Percentiles rank a stretch among this genome's conserved stretches.
Evolutionary conservation across 2,797 vertebrate genomes (phyloP).

Genomic region (Salmo trutta): DNA sequence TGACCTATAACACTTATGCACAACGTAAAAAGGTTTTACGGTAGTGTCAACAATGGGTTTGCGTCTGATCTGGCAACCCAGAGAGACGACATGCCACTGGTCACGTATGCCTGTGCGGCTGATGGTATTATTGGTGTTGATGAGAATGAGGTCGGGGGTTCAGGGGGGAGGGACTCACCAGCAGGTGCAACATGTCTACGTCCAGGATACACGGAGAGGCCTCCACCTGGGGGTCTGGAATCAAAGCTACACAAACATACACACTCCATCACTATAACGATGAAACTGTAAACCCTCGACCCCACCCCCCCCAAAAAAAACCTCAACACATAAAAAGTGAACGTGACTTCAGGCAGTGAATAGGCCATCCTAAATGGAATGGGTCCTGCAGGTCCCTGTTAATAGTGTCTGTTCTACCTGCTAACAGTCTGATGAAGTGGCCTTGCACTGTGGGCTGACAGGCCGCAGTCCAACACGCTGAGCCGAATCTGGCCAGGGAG

Average conservation of each 20-base stretch:
- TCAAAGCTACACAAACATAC: slow-evolving; percentile 74
- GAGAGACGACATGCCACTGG: too few relatives aligned
- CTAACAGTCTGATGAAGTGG: slow-evolving; percentile 87
- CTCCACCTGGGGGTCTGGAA: slow-evolving; percentile 78
- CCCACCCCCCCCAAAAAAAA: too few relatives aligned
- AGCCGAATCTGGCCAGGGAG: slow-evolving; percentile 87
- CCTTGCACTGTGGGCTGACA: slow-evolving; percentile 79
- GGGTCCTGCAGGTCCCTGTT: background rate
- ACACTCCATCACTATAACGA: background rate
- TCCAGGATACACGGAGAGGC: slow-evolving; percentile 85
- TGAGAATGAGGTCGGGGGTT: background rate
- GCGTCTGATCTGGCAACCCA: too few relatives aligned
- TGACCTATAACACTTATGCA: too few relatives aligned
- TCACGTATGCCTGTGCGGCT: too few relatives aligned
- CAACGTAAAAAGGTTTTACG: too few relatives aligned
- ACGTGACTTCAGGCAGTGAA: background rate
- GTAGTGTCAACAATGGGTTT: too few relatives aligned
- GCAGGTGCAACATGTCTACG: slow-evolving; percentile 94
- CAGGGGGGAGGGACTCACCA: slow-evolving; percentile 78
- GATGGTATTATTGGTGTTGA: too few relatives aligned
- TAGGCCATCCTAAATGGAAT: background rate
- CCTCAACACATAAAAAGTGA: background rate
- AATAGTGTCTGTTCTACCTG: slow-evolving; percentile 71
- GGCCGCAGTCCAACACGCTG: slow-evolving; percentile 88
- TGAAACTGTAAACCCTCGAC: background rate